Conservation (phyloP, 2,113 vertebrate species). For the Arvicanthis niloticus region DNA sequence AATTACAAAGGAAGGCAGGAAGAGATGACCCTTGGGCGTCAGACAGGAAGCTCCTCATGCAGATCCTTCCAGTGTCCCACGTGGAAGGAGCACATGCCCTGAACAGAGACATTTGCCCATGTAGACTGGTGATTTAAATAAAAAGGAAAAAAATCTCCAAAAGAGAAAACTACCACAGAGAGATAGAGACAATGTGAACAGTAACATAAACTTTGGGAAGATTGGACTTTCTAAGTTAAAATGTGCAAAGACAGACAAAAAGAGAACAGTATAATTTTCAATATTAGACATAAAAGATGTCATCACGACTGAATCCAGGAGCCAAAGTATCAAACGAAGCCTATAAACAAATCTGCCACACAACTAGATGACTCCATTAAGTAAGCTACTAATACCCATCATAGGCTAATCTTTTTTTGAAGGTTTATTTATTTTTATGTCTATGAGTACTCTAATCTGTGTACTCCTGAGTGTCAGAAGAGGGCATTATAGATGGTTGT, state of each 20-base stretch:
- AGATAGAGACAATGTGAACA: neutral
- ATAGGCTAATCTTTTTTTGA: neutral
- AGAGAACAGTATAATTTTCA: neutral
- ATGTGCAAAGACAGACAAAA: neutral
- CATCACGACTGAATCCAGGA: neutral
- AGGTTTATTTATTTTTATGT: too few species aligned
- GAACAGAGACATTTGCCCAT: neutral
- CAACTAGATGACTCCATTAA: neutral
- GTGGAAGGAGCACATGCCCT: neutral
- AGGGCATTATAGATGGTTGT: too few species aligned
- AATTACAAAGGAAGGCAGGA: neutral
- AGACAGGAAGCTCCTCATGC: neutral
- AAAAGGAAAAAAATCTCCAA: neutral
- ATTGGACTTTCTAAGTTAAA: constrained; percentile 1
- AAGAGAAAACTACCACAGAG: neutral
- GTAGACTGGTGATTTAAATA: neutral
- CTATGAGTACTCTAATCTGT: too few species aligned
- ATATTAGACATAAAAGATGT: neutral
- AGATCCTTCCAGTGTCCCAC: neutral
- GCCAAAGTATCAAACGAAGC: neutral
- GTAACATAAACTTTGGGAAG: neutral
- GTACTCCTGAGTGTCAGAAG: too few species aligned
- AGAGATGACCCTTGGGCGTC: neutral
- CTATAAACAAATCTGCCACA: too few species aligned
- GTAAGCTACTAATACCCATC: neutral